phyloP scores from a whole-genome alignment of 2,888 invertebrate genomes.

The Lamellibrachia columna region DNA sequence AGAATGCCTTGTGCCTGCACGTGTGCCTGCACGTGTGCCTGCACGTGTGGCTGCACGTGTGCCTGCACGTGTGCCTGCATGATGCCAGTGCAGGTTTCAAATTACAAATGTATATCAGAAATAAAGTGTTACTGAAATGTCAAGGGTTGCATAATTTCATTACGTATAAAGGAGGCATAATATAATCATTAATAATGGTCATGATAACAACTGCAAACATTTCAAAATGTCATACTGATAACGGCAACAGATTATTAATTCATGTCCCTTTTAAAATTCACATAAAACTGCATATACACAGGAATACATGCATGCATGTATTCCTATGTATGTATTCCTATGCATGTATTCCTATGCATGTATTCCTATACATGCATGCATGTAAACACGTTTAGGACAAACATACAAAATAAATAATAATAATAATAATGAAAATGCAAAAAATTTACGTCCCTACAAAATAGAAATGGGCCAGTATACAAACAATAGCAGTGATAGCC shows the following conservation, averaged over 20 bases:
- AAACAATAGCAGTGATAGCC: background rate
- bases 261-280: background rate
- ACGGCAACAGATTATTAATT: background rate
- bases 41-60: background rate
- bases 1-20: background rate
- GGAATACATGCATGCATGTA: background rate
- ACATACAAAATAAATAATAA: background rate
- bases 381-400: background rate
- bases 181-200: background rate
- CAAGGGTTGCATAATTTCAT: background rate
- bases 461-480: background rate
- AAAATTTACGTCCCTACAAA: background rate
- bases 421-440: too few relatives aligned
- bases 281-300: background rate
- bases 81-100: background rate
- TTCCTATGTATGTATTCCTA: too few relatives aligned
- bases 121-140: background rate
- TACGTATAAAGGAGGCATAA: background rate
- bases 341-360: too few relatives aligned
- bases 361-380: background rate
- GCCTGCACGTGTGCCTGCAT: too few relatives aligned
- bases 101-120: background rate
- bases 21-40: too few relatives aligned
- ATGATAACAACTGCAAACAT: background rate
- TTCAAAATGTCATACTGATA: background rate